Base-by-base conservation (phyloP, 2,888 invertebrate genomes). In the Hypsopygia costalis region DNA sequence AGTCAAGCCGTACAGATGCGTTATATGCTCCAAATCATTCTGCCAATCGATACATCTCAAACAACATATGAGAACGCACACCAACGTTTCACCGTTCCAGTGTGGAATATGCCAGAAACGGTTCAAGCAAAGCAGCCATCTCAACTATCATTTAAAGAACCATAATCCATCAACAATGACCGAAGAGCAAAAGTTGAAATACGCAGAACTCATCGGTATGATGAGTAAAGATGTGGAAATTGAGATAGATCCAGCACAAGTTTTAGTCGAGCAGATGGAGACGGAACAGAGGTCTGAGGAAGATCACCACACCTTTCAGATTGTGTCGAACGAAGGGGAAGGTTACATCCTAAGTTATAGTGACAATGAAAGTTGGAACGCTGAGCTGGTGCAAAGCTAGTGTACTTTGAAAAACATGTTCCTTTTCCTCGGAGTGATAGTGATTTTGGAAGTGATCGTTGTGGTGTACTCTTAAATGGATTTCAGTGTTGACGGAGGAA, bases 61-160 rank as follows among this genome's bases (percentile, higher is more conserved):
- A 21, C 89, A 89, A 9, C 89, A 89, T 28, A 88, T 89, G 87
- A 41, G 88, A 0, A 85, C 85, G 0, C 88, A 88, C 44, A 87
- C 89, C 0, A 80, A 86, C 31, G 80, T 88, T 0, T 68, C 81
- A 0, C 88, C 88, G 0, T 88, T 86, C 63, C 74, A 80, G 11
- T 88, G 88, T 36, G 75, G 69, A 0, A 56, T 85, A 0, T 88
- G 88, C 44, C 62, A 70, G 6, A 78, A 87, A 11, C 34, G 73
- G 1, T 87, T 82, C 51, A 85, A 83, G 28, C 89, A 89, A 38
- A 76, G 78, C 52, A 81, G 79, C 27, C 88, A 89, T 36, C 43
- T 88, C 0, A 88, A 85, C 43, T 87, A 83, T 11, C 89, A 89
- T 36, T 46, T 89, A 0, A 75, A 76, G 34, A 76, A 78, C 20